These are phyloP conservation scores for Polypterus senegalus DNA, from an alignment of 2,113 vertebrate species.

Conservation along the genomic window DNA sequence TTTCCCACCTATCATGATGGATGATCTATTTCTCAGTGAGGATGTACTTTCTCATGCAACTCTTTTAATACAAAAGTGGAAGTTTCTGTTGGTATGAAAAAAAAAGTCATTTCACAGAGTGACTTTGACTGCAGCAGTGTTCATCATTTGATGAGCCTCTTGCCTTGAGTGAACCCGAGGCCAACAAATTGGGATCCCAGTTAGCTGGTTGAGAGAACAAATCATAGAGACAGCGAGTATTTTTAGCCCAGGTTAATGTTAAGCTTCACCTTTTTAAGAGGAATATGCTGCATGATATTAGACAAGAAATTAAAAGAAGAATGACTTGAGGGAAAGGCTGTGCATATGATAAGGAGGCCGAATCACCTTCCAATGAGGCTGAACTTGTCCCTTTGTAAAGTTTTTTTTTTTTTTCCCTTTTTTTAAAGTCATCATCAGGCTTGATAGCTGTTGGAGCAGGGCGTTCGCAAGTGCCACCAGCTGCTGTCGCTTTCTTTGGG, in stretches of 20 bases:
- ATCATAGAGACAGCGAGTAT: conserved; percentile 62
- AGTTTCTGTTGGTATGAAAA: too few species aligned
- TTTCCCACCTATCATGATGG: too few species aligned
- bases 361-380: conserved; percentile 56
- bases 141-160: conserved; percentile 33
- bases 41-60: too few species aligned
- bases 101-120: conserved; percentile 26
- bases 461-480: conserved; percentile 41
- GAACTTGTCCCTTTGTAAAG: conserved; percentile 40
- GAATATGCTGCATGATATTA: conserved; percentile 55
- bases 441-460: conserved; percentile 22
- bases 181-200: conserved; percentile 54
- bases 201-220: conserved; percentile 69
- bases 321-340: conserved; percentile 63
- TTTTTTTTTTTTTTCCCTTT: conserved; percentile 21
- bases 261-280: conserved; percentile 57
- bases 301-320: conserved; percentile 62
- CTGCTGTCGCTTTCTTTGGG: conserved; percentile 57
- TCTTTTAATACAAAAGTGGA: too few species aligned
- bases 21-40: too few species aligned
- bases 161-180: conserved; percentile 44
- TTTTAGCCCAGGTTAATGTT: conserved; percentile 60
- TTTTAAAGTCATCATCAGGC: conserved; percentile 19
- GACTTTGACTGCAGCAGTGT: conserved; percentile 50
- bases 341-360: conserved; percentile 57